Evolutionary conservation across 2,888 invertebrate genomes (phyloP).

Genomic region (Ceramica pisi): DNA sequence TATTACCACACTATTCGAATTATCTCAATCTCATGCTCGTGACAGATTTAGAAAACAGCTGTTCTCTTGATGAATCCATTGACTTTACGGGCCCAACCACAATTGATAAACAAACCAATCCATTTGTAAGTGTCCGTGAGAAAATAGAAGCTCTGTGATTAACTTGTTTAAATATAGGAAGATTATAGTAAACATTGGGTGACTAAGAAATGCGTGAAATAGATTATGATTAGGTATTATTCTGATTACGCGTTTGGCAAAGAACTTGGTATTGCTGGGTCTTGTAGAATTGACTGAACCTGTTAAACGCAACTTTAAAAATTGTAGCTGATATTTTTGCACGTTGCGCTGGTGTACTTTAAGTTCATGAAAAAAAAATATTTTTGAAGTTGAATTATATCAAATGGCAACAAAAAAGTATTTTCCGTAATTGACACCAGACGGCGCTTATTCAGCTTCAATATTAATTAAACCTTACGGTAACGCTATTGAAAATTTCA

Average conservation of each 20-base stretch:
- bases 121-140: conserved; percentile 40
- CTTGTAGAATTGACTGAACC: background rate
- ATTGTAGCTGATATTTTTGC: background rate
- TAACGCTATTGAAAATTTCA: too few species aligned
- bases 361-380: background rate
- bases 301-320: background rate
- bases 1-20: conserved; percentile 61
- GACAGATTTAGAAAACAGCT: conserved; percentile 80
- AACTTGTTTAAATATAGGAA: conserved; percentile 39
- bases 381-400: too few species aligned
- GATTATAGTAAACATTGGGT: conserved; percentile 17
- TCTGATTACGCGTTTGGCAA: background rate
- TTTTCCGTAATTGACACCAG: too few species aligned
- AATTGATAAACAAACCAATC: conserved; percentile 61
- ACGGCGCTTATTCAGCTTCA: too few species aligned
- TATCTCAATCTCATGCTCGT: conserved; percentile 79
- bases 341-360: background rate
- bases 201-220: conserved; percentile 44
- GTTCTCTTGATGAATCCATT: conserved; percentile 70
- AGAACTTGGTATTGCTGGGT: background rate
- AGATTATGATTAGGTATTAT: conserved; percentile 11
- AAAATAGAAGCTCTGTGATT: conserved; percentile 45
- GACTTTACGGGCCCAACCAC: conserved; percentile 57
- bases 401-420: too few species aligned
- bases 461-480: too few species aligned